phyloP scores from a whole-genome alignment of 2,797 vertebrate genomes.

The Pseudomugil tenellus region DNA sequence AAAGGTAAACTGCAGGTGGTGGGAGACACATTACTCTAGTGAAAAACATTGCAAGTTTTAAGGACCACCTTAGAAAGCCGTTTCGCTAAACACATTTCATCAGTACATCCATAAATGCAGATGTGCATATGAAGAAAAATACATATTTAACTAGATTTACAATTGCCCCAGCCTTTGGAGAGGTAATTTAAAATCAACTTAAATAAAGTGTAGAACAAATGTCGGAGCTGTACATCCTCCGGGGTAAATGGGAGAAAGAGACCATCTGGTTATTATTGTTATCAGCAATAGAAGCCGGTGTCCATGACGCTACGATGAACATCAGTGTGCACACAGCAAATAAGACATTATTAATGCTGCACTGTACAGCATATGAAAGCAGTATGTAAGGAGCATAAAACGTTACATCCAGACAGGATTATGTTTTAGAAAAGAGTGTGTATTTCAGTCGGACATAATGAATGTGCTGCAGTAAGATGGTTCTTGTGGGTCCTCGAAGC shows the following conservation, averaged over 20 bases:
- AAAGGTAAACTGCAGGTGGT: not conserved
- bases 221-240: not conserved
- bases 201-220: not conserved
- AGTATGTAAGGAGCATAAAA: too few species aligned
- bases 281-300: not conserved
- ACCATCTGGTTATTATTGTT: not conserved
- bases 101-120: not conserved
- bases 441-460: not conserved
- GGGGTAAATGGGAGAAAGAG: not conserved
- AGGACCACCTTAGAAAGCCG: not conserved
- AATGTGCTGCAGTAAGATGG: not conserved
- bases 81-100: not conserved
- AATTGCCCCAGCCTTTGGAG: not conserved
- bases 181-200: not conserved
- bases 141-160: not conserved
- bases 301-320: too few species aligned
- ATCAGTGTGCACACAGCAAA: too few species aligned
- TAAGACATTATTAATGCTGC: too few species aligned
- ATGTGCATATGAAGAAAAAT: not conserved
- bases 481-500: not conserved
- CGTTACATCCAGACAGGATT: not conserved
- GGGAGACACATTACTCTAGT: not conserved
- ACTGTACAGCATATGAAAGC: too few species aligned
- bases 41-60: not conserved
- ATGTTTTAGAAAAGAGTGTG: not conserved